A percentile compares a stretch with the other conserved stretches of the same genome.
Evolutionary conservation across 2,888 invertebrate species (phyloP).

Genomic region (Harpalus rubripes): DNA sequence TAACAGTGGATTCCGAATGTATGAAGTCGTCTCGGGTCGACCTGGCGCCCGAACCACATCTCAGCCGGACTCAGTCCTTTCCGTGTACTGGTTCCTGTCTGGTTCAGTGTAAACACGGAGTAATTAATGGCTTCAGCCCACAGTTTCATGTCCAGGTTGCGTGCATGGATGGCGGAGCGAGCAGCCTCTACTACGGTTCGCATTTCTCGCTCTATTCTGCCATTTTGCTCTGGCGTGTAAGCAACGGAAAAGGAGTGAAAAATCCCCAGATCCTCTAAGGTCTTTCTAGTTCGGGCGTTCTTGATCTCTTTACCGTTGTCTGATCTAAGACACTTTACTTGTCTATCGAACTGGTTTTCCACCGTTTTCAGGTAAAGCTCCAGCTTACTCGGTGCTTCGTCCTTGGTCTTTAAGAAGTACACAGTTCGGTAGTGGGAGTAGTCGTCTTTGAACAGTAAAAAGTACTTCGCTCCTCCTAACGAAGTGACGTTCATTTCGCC

Average conservation of each 20-base stretch:
- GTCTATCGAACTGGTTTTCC: constrained; percentile 70
- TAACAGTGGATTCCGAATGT: neutral
- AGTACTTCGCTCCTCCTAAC: constrained; percentile 21
- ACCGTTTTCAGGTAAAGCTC: constrained; percentile 69
- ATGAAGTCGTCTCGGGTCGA: neutral
- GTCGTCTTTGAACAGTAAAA: constrained; percentile 65
- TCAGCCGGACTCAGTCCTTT: constrained; percentile 66
- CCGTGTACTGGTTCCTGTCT: constrained; percentile 66
- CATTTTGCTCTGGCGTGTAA: constrained; percentile 72
- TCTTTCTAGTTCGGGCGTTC: constrained; percentile 68
- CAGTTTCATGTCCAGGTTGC: constrained; percentile 54
- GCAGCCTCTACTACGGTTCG: constrained; percentile 71
- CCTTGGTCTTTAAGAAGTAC: constrained; percentile 56
- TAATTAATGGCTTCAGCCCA: constrained; percentile 69
- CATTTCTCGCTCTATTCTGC: constrained; percentile 70
- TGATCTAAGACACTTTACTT: constrained; percentile 69
- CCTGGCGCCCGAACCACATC: no score
- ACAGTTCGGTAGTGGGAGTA: constrained; percentile 53
- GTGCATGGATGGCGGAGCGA: constrained; percentile 68
- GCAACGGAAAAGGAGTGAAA: constrained; percentile 59
- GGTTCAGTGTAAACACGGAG: constrained; percentile 67
- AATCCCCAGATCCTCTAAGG: constrained; percentile 70
- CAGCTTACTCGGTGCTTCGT: constrained; percentile 55
- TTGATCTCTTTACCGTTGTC: constrained; percentile 71
- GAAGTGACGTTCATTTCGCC: neutral